Base-by-base conservation (phyloP, 2,113 vertebrate genomes). In the Nycticebus coucang region DNA sequence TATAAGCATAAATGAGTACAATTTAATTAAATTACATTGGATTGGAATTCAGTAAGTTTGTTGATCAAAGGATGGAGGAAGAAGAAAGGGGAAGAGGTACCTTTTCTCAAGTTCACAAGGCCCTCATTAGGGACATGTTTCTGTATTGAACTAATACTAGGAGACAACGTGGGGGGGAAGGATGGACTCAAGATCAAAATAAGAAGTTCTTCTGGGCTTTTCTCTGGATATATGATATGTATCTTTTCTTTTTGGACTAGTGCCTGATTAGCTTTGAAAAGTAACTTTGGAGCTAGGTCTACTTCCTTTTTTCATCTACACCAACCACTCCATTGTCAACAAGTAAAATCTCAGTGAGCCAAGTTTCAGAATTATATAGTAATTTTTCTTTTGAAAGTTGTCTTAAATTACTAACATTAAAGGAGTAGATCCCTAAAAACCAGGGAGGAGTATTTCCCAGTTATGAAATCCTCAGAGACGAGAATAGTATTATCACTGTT, bases 301-400 rank as follows among this genome's bases (percentile, higher is more conserved):
- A 79, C 37, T 57, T 87, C 11, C 17, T 87, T 60, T 87, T 60
- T 81, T 87, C 83, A 53, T 87, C 45, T 53, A 66, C 8, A 45
- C 33, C 81, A 74, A 30, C 28, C 45, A 66, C 50, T 87, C 50
- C 18, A 21, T 68, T 75, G 77, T 81, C 19, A 77, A 50, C 53
- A 83, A 37, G 60, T 33, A 1, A 30, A 87, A 83, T 45, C 5
- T 55, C 50, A 17, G 28, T n/a, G 30, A 71, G 55, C 8, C 26
- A 78, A n/a, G 12, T 93, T 92, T 84, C 78, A 78, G 37, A 88
- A 95, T 69, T 41, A 78, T 89, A 15, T 14, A n/a, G n/a, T 53
- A 60, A 77, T 60, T 92, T 83, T 60, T 62, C 53, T 69, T 77
- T 88, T 92, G 45, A 64, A 81, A 87, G 82, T 69, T 18, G 37